These are phyloP conservation scores for Varanus salvator DNA, from an alignment of 2,113 vertebrate genomes.

Conservation along the genomic window DNA sequence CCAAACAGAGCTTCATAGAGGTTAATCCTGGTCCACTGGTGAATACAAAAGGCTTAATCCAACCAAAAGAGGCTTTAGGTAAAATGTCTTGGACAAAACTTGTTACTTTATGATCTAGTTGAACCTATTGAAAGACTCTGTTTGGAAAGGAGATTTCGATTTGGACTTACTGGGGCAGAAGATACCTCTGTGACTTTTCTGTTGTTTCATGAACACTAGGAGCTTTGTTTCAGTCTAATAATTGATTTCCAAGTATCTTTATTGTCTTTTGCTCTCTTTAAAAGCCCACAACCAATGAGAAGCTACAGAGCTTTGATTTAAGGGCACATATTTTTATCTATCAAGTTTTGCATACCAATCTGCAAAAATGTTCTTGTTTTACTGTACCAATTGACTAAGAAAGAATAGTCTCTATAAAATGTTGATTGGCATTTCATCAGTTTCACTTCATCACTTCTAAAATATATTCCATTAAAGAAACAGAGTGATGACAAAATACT, in stretches of 20 bases:
- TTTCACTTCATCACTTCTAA: constrained; percentile 18
- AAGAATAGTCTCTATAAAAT: constrained; percentile 6
- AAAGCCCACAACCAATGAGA: constrained; percentile 55
- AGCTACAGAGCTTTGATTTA: constrained; percentile 57
- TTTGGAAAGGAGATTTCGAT: constrained; percentile 80
- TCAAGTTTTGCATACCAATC: constrained; percentile 22
- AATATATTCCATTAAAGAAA: constrained; percentile 2
- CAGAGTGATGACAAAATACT: background rate
- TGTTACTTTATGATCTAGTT: constrained; percentile 80
- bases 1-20: constrained; percentile 72
- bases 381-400: background rate
- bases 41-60: constrained; percentile 79
- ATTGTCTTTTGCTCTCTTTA: constrained; percentile 61
- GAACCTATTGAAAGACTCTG: constrained; percentile 72
- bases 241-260: constrained; percentile 70
- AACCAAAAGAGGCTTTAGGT: constrained; percentile 65
- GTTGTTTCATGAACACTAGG: constrained; percentile 71
- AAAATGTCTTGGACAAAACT: constrained; percentile 73
- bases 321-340: constrained; percentile 57
- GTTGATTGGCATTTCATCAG: background rate
- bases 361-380: background rate
- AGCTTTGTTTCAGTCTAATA: constrained; percentile 65
- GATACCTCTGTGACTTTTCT: constrained; percentile 68
- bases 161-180: constrained; percentile 73
- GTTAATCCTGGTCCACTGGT: constrained; percentile 77